Base-by-base conservation (phyloP, 37 sponge, comb jelly and placozoan species). In the Halisarca cf. caerulea region DNA sequence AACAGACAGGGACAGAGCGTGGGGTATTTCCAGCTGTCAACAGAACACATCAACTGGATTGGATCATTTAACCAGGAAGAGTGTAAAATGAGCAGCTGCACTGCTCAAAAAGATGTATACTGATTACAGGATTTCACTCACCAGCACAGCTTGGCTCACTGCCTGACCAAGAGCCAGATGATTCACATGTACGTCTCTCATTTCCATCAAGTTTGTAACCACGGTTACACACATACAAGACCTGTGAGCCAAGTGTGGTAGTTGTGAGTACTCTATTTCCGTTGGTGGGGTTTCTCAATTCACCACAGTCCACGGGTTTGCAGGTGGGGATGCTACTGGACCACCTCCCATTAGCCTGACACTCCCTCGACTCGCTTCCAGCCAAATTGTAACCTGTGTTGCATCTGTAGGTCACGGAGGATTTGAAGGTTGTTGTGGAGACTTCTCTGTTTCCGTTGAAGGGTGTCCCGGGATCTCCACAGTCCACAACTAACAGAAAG, bases 301-400 rank as follows among this genome's bases (percentile, higher is more conserved):
- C 78, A 0, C 82, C 78, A 82, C 88, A 87, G 51, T 82, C 59
- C 3, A 82, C 30, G 0, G 59, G 82, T 41, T 18, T 60, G 81
- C 94, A 94, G 24, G 44, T 21, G 21, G 94, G 94, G 17, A 71
- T 66, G 20, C 11, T 36, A 36, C 88, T 90, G 15, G 86, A 82
- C 90, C 90, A 94, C 32, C 37, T 28, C 47, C 94, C 94, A 83
- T 66, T 72, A 17, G 57, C 28, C n/a, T 86, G 84, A 59, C 85
- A 73, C 25, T 42, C 33, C 64, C 58, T 55, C 34, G 21, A 27
- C 75, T 66, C 20, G 23, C 37, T 58, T 2, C 87, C 81, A 11
- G 37, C 47, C 58, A 80, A 43, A 1, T 42, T 37, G 34, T 66
- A 86, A 53, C 87, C 87, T 68, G 28, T 28, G 28, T 80, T 80